Percentiles rank a stretch among this genome's conserved stretches.
These are phyloP conservation scores for Schizaphis graminum DNA, from an alignment of 2,888 invertebrate species.

Conservation along the genomic window DNA sequence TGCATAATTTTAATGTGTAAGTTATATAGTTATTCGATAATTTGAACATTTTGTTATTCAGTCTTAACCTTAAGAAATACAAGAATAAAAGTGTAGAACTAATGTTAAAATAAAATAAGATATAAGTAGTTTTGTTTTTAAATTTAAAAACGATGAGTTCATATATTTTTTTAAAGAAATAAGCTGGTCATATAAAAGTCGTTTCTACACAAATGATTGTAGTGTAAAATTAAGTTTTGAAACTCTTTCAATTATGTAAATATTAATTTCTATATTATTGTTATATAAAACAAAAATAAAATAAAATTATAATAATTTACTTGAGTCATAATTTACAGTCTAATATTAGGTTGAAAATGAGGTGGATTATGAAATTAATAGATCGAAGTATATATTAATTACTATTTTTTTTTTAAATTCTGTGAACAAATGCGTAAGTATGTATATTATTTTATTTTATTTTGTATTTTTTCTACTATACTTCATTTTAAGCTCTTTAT, in stretches of 20 bases:
- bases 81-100: background rate
- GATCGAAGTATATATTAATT: background rate
- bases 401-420: background rate
- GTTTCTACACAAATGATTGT: slow-evolving; percentile 6
- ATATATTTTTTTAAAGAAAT: background rate
- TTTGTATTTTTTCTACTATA: background rate
- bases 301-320: slow-evolving; percentile 9
- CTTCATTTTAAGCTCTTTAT: background rate
- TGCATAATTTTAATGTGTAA: background rate
- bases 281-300: background rate
- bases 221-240: slow-evolving; percentile 34
- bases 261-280: background rate
- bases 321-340: background rate
- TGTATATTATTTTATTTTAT: background rate
- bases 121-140: background rate
- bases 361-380: background rate
- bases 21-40: background rate
- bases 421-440: background rate
- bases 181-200: background rate
- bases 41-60: background rate
- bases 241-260: background rate
- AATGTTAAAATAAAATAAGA: background rate
- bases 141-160: background rate
- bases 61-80: background rate
- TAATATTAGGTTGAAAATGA: background rate